Conservation (phyloP, 2,797 vertebrate species). For the Pantherophis alleghaniensis region DNA sequence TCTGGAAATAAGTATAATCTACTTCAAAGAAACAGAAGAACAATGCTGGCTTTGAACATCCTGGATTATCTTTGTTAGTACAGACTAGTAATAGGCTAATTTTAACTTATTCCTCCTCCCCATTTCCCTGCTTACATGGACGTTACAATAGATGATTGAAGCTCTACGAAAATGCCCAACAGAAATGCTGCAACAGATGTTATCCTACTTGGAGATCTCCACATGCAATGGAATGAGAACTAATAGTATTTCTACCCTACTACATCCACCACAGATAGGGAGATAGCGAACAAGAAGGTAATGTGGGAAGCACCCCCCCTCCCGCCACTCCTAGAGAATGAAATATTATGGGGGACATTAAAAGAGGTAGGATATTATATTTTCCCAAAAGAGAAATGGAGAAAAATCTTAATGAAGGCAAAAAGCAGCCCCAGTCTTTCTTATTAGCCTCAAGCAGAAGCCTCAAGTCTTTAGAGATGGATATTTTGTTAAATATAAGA, state of each 20-base stretch:
- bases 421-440: neutral
- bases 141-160: neutral
- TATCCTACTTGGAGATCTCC: neutral
- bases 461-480: neutral
- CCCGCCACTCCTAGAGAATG: neutral
- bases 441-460: neutral
- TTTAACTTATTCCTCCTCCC: neutral
- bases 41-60: slow-evolving; percentile 9
- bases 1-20: slow-evolving; percentile 17
- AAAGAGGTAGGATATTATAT: neutral
- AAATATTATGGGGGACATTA: neutral
- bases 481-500: neutral
- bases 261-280: neutral
- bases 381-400: neutral
- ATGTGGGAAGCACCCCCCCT: no score
- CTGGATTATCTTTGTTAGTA: neutral
- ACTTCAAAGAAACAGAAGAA: slow-evolving; percentile 20
- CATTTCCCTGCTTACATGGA: neutral
- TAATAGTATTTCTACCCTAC: neutral
- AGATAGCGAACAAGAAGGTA: neutral
- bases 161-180: neutral
- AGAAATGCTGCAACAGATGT: neutral
- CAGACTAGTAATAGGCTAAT: neutral
- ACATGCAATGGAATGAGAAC: neutral
- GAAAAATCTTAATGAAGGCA: neutral